These are phyloP conservation scores for Peucedramus taeniatus DNA, from an alignment of 2,113 vertebrate species.

Conservation along the genomic window DNA sequence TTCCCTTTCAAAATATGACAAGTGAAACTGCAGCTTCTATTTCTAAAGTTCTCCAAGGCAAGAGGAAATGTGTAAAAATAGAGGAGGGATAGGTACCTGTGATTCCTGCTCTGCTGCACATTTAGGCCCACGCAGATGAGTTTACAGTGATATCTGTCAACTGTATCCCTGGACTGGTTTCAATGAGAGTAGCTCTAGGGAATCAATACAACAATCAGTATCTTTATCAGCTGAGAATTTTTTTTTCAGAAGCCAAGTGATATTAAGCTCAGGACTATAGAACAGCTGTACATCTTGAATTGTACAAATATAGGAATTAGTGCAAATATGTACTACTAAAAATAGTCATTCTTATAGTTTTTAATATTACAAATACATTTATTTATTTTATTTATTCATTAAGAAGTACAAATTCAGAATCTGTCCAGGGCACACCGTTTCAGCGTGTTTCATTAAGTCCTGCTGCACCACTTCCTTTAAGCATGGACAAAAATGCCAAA, in stretches of 20 bases:
- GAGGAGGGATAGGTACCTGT: neutral
- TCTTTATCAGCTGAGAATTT: neutral
- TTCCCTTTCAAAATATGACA: conserved; percentile 2
- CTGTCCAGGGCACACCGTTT: neutral
- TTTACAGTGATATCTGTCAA: neutral
- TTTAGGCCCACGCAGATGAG: neutral
- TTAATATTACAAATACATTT: neutral
- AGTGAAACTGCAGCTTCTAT: neutral
- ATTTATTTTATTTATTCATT: neutral
- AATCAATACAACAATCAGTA: neutral
- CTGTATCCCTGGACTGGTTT: neutral
- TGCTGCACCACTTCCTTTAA: neutral
- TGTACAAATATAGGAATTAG: neutral
- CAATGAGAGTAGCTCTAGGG: neutral
- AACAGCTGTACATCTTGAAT: neutral
- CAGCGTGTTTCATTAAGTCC: neutral
- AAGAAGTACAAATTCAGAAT: neutral
- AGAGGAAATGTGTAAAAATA: neutral
- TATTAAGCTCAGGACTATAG: neutral
- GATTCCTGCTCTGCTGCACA: neutral
- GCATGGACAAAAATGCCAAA: neutral
- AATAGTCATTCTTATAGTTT: neutral
- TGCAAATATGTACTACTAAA: neutral
- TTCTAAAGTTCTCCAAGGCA: neutral
- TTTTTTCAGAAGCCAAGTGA: neutral